Conservation (phyloP, 2,797 vertebrate genomes). For the Bradypodion ventrale region DNA sequence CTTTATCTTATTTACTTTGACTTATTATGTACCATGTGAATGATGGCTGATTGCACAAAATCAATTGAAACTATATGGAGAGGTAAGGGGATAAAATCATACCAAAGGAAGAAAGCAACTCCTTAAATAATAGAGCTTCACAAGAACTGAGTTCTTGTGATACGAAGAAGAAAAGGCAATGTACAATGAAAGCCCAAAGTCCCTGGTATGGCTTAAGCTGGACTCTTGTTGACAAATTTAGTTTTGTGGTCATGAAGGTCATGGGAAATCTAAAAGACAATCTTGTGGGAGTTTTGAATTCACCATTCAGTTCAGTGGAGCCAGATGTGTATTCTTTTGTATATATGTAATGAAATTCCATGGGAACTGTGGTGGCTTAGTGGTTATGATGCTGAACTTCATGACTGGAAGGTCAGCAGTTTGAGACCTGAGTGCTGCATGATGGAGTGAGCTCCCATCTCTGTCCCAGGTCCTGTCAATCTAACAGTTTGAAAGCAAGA, state of each 20-base stretch:
- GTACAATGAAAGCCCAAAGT: background rate
- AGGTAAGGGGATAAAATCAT: background rate
- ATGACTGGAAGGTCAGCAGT: too few relatives aligned
- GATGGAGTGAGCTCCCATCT: too few relatives aligned
- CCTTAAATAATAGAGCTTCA: background rate
- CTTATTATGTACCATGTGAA: background rate
- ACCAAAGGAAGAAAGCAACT: background rate
- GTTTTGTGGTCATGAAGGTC: background rate
- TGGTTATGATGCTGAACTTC: too few relatives aligned
- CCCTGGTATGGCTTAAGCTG: background rate
- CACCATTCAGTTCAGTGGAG: background rate
- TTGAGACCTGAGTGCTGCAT: too few relatives aligned
- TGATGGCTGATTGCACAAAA: conserved; percentile 13
- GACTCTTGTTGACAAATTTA: background rate
- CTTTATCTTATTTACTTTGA: conserved; percentile 13
- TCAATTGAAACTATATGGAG: background rate
- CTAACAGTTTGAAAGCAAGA: too few relatives aligned
- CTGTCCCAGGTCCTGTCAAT: too few relatives aligned
- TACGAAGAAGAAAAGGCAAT: background rate
- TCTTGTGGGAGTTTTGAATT: background rate
- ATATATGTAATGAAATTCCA: background rate
- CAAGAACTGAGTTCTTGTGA: background rate
- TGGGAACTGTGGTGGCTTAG: too few relatives aligned
- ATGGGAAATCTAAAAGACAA: background rate
- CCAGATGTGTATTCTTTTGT: background rate